A percentile compares a stretch with the other conserved stretches of the same genome.
These are phyloP conservation scores for Columba guinea DNA, from an alignment of 2,797 vertebrate genomes.

Conservation along the genomic window DNA sequence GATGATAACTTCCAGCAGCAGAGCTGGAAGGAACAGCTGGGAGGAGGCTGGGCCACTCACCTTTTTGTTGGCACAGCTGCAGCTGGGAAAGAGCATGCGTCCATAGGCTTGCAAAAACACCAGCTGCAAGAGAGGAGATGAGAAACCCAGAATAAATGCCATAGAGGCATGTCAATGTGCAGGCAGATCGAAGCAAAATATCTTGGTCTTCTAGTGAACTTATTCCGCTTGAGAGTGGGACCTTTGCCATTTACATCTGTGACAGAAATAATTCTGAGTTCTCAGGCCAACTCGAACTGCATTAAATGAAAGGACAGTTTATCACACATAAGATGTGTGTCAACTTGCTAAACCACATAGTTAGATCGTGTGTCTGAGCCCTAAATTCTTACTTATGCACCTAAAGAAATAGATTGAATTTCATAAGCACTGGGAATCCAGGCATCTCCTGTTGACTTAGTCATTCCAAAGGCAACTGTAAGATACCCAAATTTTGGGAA, in stretches of 20 bases:
- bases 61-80: constrained; percentile 20
- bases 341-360: constrained; percentile 34
- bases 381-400: constrained; percentile 19
- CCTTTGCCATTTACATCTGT: not conserved
- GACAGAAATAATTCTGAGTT: constrained; percentile 5
- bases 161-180: not conserved
- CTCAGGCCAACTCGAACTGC: not conserved
- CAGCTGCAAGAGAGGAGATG: not conserved
- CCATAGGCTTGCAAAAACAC: not conserved
- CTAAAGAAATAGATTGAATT: constrained; percentile 61
- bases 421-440: constrained; percentile 27
- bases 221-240: not conserved
- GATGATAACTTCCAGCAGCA: not conserved
- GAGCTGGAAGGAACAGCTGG: fast-evolving
- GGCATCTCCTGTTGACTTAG: constrained; percentile 43
- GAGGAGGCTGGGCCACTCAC: not conserved
- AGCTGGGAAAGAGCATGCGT: not conserved
- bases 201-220: not conserved
- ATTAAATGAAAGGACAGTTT: constrained; percentile 13
- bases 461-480: constrained; percentile 26
- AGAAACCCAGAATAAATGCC: not conserved
- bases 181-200: not conserved
- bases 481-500: not conserved
- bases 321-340: constrained; percentile 24
- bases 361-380: not conserved